Base-by-base conservation (phyloP, 2,888 invertebrate genomes). In the Pseudolycoriella hygida region DNA sequence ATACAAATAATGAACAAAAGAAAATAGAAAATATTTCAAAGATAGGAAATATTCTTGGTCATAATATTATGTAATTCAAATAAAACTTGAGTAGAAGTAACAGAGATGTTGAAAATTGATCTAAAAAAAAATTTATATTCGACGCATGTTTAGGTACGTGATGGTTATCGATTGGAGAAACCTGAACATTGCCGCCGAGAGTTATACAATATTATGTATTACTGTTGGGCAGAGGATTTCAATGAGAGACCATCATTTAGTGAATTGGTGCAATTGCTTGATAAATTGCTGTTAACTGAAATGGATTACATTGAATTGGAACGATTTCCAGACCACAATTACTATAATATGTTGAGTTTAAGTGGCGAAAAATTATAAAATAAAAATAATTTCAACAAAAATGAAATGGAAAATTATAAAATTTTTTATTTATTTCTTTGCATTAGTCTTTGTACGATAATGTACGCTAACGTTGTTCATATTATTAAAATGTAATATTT, bases 251-350 rank as follows among this genome's bases (percentile, higher is more conserved):
- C 93, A 0, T 74, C 80, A 41, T 94, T 94, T 64, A 70, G 72
- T 1, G 89, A 92, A 61, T 76, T 90, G 17, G 80, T 86, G 2
- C 70, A 74, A 45, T 73, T 87, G 60, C 67, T 92, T 43, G 90
- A 90, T 60, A 79, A 81, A 50, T 69, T 94, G 15, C 68, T 94
- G 45, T 76, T 88, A 56, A 84, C 85, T 40, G 90, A 93, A 65
- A 88, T 86, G 53, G 92, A 93, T 62, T 93, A 93, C 57, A 90
- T 94, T 45, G 88, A 93, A 60, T 67, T 92, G 44, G 89, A 92
- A 58, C 70, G 86, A 51, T 92, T 92, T 62, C 90, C 92, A 0
- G 89, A 92, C 60, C 90, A 92, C 60, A 86, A 87, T 10, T 92
- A 92, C 64, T 86, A 87, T 59, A 87, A 87, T 57, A 79, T 87